A percentile compares a stretch with the other conserved stretches of the same genome.
Conservation (phyloP, 2,113 vertebrate genomes). For the Nothocercus nigrocapillus region DNA sequence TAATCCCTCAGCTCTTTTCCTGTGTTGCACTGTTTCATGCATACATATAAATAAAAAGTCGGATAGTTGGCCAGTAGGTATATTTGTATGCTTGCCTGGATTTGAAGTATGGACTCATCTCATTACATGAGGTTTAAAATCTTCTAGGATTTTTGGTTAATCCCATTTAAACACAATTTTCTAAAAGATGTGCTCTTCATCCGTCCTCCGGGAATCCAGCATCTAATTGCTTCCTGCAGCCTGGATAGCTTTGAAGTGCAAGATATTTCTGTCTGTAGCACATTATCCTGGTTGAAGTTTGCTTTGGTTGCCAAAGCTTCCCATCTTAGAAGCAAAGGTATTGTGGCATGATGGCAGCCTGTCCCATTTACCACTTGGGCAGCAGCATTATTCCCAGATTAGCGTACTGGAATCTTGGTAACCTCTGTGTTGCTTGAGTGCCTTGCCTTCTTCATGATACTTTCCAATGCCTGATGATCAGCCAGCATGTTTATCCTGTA, state of each 20-base stretch:
- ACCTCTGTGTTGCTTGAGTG: neutral
- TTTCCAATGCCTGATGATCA: neutral
- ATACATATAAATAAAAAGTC: neutral
- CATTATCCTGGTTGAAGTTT: neutral
- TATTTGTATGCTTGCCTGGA: neutral
- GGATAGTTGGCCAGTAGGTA: neutral
- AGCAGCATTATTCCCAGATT: neutral
- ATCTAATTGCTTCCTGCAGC: constrained; percentile 5
- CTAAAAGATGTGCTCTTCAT: neutral
- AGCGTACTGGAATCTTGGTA: neutral
- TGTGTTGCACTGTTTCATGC: neutral
- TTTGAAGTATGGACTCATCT: neutral
- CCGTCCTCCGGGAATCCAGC: neutral
- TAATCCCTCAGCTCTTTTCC: neutral
- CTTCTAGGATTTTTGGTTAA: constrained; percentile 4
- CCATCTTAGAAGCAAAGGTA: neutral
- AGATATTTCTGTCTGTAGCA: neutral
- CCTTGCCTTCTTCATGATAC: neutral
- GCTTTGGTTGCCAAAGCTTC: neutral
- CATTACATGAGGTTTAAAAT: constrained; percentile 27
- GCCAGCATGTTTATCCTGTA: neutral
- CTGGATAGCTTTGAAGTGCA: neutral
- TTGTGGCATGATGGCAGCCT: neutral
- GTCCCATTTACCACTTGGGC: neutral
- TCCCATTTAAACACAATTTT: constrained; percentile 3